These are phyloP conservation scores for Prionailurus bengalensis DNA, from an alignment of 2,113 vertebrate species.

Conservation along the genomic window DNA sequence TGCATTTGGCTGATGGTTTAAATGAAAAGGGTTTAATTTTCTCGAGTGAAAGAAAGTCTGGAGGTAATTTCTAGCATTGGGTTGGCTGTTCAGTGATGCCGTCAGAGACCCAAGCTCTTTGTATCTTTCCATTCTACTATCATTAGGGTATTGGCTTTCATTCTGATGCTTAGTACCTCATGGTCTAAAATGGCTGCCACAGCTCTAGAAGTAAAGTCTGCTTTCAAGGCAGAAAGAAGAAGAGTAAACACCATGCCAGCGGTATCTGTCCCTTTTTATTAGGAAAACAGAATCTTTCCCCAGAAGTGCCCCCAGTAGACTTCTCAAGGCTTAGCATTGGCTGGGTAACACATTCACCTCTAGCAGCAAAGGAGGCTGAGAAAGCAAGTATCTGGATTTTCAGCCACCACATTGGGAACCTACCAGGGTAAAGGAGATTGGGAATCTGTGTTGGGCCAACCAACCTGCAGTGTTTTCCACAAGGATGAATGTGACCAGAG, in stretches of 20 bases:
- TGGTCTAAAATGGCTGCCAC: neutral
- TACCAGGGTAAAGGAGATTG: neutral
- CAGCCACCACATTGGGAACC: neutral
- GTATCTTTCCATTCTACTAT: neutral
- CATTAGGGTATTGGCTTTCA: neutral
- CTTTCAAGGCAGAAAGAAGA: neutral
- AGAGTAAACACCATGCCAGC: neutral
- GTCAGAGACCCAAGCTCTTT: neutral
- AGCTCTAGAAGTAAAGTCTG: neutral
- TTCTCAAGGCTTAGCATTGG: neutral
- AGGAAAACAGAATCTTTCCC: constrained; percentile 33
- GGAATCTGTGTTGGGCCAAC: neutral
- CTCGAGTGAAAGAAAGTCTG: constrained; percentile 9
- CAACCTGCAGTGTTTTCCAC: constrained; percentile 2
- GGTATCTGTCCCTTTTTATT: neutral
- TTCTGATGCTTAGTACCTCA: constrained; percentile 20
- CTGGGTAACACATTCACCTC: neutral
- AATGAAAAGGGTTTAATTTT: constrained; percentile 60
- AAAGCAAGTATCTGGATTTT: neutral
- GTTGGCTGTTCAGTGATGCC: neutral
- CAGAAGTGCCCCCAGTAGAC: neutral
- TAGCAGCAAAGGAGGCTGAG: neutral
- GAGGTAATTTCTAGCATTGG: neutral
- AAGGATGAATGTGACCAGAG: neutral
- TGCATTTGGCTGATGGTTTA: constrained; percentile 39